phyloP scores from a whole-genome alignment of 2,797 vertebrate species.

The Phrynocephalus guinanensis region DNA sequence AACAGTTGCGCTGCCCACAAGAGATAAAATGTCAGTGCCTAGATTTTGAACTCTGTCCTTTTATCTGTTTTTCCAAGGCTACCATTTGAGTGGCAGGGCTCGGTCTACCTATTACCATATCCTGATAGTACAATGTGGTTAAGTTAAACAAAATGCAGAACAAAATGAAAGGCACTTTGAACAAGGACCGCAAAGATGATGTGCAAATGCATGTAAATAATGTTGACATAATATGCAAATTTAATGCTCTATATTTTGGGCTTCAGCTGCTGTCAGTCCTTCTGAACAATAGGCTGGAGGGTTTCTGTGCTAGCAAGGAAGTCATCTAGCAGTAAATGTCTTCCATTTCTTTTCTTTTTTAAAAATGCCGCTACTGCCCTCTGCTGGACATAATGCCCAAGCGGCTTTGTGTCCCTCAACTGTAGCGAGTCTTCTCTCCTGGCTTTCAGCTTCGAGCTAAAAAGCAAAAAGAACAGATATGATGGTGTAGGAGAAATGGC shows the following conservation, averaged over 20 bases:
- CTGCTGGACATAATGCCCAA: not conserved
- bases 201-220: conserved; percentile 34
- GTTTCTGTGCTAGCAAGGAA: not conserved
- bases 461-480: too few relatives aligned
- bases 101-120: not conserved
- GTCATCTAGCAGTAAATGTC: not conserved
- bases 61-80: not conserved
- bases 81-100: not conserved
- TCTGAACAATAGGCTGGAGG: not conserved
- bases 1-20: not conserved
- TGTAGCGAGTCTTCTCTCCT: too few relatives aligned
- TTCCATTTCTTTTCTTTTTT: not conserved
- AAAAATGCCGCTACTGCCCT: conserved; percentile 21
- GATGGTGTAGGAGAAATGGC: too few relatives aligned
- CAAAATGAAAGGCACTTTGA: conserved; percentile 2
- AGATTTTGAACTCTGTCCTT: conserved; percentile 8
- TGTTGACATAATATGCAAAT: conserved; percentile 32
- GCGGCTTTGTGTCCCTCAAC: not conserved
- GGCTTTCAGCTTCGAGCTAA: too few relatives aligned
- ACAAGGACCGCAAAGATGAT: not conserved
- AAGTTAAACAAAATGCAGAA: not conserved
- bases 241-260: conserved; percentile 9
- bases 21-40: conserved; percentile 6
- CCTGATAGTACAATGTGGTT: not conserved
- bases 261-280: not conserved